Evolutionary conservation across 2,113 vertebrate genomes (phyloP), one percentile per base, ranked within the genome.

Genomic region (Xiphophorus maculatus): DNA sequence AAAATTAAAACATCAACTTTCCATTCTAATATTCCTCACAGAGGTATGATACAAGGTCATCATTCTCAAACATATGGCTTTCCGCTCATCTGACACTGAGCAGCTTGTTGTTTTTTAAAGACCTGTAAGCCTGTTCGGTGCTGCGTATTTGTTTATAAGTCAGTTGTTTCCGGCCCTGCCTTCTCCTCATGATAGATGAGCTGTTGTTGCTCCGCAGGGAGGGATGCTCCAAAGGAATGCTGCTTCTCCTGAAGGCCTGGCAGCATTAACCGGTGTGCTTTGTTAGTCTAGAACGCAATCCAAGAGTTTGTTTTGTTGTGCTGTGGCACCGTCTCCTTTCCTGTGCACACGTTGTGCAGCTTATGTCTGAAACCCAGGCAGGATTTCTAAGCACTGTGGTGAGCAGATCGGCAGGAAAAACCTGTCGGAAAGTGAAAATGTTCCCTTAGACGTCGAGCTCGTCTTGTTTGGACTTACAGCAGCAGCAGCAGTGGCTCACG

Each of bases 401-500:
- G 54, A 13, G 27, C 19, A 73, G 61, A 37, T 51, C 68, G 15
- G 10, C 44, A 71, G n/a, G 48, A 14, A 66, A 51, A 30, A 1
- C 29, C 17, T 17, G 30, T 65, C 69, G 25, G 0, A 48, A 30
- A 42, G 15, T 48, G n/a, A n/a, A 17, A 25, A 58, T 25, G n/a
- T 5, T 48, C 27, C 4, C 37, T 92, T 84, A 94, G 35, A 89
- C 32, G 19, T 62, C 32, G 0, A 81, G 25, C 5, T 32, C 65
- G 48, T 78, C 85, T 6, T 0, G 42, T 9, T 64, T 87, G 9
- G 54, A 10, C 30, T 68, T 84, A 58, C 87, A 88, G 76, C 90
- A 89, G 73, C 90, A 92, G 79, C 90, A 77, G 78, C 85, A 93
- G 83, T 75, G 87, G 33, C 70, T 83, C 19, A 42, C 15, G 1